Conservation (phyloP, 2,888 invertebrate species). For the Antitype chi region DNA sequence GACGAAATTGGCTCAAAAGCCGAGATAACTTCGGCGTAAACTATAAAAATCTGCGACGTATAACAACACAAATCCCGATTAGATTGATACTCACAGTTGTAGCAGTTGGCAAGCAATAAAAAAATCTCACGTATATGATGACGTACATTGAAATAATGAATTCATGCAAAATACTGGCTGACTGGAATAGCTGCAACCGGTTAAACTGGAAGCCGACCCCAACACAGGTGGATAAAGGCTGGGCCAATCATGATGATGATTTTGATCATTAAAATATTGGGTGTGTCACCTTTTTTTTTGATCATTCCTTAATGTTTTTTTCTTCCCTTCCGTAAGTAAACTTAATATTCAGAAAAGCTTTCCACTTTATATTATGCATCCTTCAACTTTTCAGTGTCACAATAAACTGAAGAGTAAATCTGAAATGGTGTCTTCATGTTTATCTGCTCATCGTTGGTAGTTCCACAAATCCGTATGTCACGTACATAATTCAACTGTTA, state of each 20-base stretch:
- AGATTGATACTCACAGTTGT: constrained; percentile 51
- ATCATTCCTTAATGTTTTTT: too few species aligned
- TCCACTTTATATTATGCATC: too few species aligned
- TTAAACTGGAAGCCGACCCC: neutral
- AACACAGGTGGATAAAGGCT: neutral
- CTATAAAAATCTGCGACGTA: constrained; percentile 71
- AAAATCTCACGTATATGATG: neutral
- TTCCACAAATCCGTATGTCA: constrained; percentile 53
- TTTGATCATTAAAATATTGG: neutral
- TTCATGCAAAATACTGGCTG: neutral
- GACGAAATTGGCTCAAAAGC: constrained; percentile 72
- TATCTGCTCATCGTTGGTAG: neutral
- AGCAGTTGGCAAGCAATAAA: constrained; percentile 4
- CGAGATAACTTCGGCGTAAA: constrained; percentile 72
- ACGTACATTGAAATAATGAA: neutral
- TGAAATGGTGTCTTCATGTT: neutral
- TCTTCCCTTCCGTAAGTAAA: too few species aligned
- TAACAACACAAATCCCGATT: constrained; percentile 73
- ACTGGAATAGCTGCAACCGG: neutral
- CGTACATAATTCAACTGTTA: constrained; percentile 64
- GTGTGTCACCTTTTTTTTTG: too few species aligned
- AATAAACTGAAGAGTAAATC: neutral
- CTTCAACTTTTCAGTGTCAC: neutral
- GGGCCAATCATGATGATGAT: neutral
- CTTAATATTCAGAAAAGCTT: neutral